phyloP scores from a whole-genome alignment of 2,797 vertebrate genomes.

The Micrastur ruficollis region DNA sequence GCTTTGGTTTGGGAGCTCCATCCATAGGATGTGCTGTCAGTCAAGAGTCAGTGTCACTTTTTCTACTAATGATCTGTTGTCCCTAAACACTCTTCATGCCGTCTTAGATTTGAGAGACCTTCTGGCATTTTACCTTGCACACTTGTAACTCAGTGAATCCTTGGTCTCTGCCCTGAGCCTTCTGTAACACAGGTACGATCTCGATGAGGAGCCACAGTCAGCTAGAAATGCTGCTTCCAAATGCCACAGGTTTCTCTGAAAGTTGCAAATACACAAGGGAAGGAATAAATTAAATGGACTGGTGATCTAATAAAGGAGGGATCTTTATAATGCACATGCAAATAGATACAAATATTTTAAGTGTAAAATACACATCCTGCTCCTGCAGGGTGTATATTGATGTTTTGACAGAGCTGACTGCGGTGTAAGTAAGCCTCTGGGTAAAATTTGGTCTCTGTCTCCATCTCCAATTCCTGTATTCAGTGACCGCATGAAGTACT shows the following conservation, averaged over 20 bases:
- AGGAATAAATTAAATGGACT: background rate
- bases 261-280: background rate
- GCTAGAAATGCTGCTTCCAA: background rate
- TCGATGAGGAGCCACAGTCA: background rate
- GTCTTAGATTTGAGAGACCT: background rate
- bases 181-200: background rate
- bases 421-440: background rate
- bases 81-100: background rate
- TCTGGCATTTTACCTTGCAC: background rate
- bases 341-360: background rate
- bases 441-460: background rate
- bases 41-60: background rate
- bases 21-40: rapidly evolving
- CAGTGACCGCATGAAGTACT: background rate
- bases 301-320: background rate
- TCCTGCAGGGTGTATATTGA: background rate
- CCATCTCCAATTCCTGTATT: background rate
- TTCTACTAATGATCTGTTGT: background rate
- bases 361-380: background rate
- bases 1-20: background rate
- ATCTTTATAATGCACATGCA: background rate
- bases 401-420: background rate
- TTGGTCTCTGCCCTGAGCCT: background rate
- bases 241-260: background rate
- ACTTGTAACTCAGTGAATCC: background rate